Conservation (phyloP, 2,888 invertebrate species). For the Oxycera nigricornis region DNA sequence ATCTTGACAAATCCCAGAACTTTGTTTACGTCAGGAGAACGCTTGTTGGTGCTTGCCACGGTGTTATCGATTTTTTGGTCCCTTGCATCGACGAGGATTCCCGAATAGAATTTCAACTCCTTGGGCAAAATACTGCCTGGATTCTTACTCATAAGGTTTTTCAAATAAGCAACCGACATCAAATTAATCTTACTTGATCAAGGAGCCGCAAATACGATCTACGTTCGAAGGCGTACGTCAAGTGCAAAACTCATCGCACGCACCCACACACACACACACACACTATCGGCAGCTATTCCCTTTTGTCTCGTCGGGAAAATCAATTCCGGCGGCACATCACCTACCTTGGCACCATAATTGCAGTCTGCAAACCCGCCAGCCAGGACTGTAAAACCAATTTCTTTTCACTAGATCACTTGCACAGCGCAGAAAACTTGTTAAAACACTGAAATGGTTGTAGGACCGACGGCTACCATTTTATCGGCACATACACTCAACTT, state of each 20-base stretch:
- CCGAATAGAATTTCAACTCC: no score
- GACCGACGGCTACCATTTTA: constrained; percentile 14
- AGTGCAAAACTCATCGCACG: no score
- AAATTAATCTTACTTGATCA: no score
- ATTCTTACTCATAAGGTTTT: no score
- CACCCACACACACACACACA: no score
- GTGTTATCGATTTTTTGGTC: constrained; percentile 27
- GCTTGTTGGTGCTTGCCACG: constrained; percentile 7
- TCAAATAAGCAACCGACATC: no score
- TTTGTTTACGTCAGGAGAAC: constrained; percentile 34
- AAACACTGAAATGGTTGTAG: not conserved
- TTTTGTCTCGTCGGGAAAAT: constrained; percentile 5
- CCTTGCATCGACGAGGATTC: no score
- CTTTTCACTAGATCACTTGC: not conserved
- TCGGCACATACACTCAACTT: not conserved
- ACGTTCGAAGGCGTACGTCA: not conserved
- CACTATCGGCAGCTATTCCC: not conserved
- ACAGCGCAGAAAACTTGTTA: not conserved
- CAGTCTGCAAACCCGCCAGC: not conserved
- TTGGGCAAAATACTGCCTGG: no score
- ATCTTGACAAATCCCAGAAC: not conserved
- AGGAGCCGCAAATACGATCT: not conserved
- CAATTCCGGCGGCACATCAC: not conserved
- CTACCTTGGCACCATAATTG: constrained; percentile 12
- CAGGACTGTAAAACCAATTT: not conserved